Percentiles rank a stretch among this genome's conserved stretches.
These are phyloP conservation scores for Syrrhaptes paradoxus DNA, from an alignment of 2,113 vertebrate species.

Conservation along the genomic window DNA sequence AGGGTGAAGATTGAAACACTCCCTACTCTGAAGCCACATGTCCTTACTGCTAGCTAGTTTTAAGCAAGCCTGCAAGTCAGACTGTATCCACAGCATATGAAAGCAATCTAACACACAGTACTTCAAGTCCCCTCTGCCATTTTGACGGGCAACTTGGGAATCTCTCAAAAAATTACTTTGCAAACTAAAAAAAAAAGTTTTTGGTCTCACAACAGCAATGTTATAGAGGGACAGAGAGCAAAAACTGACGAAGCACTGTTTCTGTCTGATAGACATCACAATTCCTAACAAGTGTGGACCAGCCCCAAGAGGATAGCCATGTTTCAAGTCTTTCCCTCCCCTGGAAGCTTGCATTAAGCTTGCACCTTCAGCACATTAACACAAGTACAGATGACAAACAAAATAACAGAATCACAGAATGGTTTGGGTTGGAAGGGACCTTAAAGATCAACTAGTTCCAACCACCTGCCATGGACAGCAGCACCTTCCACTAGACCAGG, in stretches of 20 bases:
- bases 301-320: neutral
- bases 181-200: neutral
- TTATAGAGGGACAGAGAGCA: neutral
- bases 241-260: neutral
- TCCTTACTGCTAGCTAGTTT: neutral
- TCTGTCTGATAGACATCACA: neutral
- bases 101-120: neutral
- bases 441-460: too few relatives aligned
- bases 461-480: too few relatives aligned
- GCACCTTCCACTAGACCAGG: too few relatives aligned
- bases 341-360: neutral
- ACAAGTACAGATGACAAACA: neutral
- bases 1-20: neutral
- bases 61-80: neutral
- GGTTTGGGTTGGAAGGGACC: too few relatives aligned
- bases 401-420: too few relatives aligned
- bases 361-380: neutral
- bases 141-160: neutral
- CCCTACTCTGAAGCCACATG: neutral
- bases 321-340: neutral
- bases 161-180: neutral
- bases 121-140: neutral
- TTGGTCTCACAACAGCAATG: neutral
- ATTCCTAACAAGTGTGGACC: neutral
- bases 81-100: neutral